phyloP scores from a whole-genome alignment of 2,888 invertebrate genomes.

The Stenodema calcarata region DNA sequence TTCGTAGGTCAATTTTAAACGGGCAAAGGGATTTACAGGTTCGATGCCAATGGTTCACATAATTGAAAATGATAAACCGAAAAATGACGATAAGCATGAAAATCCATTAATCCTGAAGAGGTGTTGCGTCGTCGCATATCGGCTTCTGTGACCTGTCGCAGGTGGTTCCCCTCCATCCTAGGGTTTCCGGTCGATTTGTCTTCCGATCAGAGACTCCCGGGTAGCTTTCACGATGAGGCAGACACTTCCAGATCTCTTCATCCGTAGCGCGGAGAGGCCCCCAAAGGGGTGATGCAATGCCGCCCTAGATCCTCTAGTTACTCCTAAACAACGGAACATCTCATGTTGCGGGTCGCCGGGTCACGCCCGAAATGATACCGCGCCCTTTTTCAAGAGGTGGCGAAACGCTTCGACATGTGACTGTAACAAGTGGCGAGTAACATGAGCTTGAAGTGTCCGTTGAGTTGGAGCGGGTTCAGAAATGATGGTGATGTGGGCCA shows the following conservation, averaged over 20 bases:
- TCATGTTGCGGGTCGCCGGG: conserved; percentile 10
- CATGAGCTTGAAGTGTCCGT: too few relatives aligned
- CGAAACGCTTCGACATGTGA: neutral
- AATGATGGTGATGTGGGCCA: too few relatives aligned
- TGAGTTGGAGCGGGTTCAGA: too few relatives aligned
- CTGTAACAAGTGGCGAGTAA: too few relatives aligned
- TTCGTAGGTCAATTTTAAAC: too few relatives aligned
- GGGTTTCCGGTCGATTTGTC: neutral
- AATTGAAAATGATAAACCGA: too few relatives aligned
- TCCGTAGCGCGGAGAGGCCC: neutral
- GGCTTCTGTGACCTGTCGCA: neutral
- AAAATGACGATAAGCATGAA: too few relatives aligned
- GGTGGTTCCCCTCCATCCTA: neutral
- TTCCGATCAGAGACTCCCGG: neutral
- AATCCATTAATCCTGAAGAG: too few relatives aligned
- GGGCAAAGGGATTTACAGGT: too few relatives aligned
- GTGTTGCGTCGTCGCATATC: neutral
- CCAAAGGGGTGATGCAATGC: conserved; percentile 5
- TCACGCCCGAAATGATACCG: neutral
- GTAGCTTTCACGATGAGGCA: conserved; percentile 25
- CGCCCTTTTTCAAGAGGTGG: neutral
- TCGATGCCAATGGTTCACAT: too few relatives aligned
- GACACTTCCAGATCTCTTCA: conserved; percentile 14
- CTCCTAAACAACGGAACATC: neutral
- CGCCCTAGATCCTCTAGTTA: neutral